Evolutionary conservation across 2,113 vertebrate genomes (phyloP).

Genomic region (Picathartes gymnocephalus): DNA sequence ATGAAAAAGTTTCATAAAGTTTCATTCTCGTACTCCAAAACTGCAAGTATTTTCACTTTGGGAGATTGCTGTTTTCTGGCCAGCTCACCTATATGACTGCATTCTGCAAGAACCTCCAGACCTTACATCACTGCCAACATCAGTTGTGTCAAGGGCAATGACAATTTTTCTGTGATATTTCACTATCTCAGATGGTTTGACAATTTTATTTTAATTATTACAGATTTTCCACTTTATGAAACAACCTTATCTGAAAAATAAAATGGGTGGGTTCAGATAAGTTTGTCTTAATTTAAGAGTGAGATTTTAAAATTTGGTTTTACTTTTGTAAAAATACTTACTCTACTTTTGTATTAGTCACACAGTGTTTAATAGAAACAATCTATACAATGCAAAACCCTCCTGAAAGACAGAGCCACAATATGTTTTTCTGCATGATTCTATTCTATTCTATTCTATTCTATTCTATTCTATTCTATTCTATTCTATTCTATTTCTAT

Average conservation of each 20-base stretch:
- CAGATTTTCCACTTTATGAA: background rate
- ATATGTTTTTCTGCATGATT: background rate
- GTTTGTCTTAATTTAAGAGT: background rate
- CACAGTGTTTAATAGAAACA: background rate
- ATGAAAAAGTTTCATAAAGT: background rate
- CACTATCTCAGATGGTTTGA: background rate
- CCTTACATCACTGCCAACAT: background rate
- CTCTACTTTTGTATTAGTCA: background rate
- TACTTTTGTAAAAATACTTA: background rate
- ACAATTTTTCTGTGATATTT: background rate
- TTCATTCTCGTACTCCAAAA: background rate
- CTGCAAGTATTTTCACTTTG: background rate
- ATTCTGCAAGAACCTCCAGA: background rate
- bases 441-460: background rate
- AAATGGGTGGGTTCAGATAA: background rate
- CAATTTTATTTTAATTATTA: background rate
- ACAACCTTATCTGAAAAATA: background rate
- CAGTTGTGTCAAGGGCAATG: background rate
- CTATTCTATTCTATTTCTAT: background rate
- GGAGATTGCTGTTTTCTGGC: background rate
- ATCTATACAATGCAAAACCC: background rate
- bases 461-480: background rate
- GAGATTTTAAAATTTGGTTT: background rate
- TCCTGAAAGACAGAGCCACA: background rate
- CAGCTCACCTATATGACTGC: background rate